A percentile compares a stretch with the other conserved stretches of the same genome.
These are phyloP conservation scores for Rattus norvegicus DNA, from an alignment of 2,113 vertebrate genomes.

Conservation along the genomic window DNA sequence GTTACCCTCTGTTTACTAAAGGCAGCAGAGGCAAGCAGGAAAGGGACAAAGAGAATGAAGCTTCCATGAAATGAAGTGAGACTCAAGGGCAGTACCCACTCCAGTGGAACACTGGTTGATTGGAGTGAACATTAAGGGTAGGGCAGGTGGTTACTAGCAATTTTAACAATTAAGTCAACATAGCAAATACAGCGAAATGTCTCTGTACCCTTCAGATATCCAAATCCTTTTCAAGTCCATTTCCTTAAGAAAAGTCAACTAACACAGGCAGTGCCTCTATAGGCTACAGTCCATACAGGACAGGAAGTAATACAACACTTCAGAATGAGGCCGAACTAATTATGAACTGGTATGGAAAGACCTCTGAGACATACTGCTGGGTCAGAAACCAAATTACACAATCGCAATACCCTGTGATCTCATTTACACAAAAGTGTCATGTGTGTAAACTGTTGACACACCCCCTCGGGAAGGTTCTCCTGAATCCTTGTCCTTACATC, in stretches of 20 bases:
- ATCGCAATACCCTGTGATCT: background rate
- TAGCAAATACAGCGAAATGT: background rate
- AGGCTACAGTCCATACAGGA: background rate
- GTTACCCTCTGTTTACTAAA: background rate
- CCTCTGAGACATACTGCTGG: background rate
- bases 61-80: background rate
- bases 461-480: background rate
- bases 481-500: background rate
- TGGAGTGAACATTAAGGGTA: background rate
- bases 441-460: background rate
- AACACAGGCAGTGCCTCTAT: background rate
- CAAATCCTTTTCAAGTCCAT: constrained; percentile 11
- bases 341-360: background rate
- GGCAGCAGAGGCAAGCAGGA: background rate
- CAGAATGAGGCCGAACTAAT: background rate
- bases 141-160: background rate
- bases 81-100: background rate
- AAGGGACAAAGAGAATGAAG: background rate
- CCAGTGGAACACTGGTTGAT: background rate
- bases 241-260: background rate
- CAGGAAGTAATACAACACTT: constrained; percentile 3
- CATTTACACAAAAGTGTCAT: background rate
- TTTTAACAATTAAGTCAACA: background rate
- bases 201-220: background rate
- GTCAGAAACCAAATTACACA: constrained; percentile 40